Evolutionary conservation across 2,888 invertebrate species (phyloP).

Genomic region (Phanerotoma sp.): DNA sequence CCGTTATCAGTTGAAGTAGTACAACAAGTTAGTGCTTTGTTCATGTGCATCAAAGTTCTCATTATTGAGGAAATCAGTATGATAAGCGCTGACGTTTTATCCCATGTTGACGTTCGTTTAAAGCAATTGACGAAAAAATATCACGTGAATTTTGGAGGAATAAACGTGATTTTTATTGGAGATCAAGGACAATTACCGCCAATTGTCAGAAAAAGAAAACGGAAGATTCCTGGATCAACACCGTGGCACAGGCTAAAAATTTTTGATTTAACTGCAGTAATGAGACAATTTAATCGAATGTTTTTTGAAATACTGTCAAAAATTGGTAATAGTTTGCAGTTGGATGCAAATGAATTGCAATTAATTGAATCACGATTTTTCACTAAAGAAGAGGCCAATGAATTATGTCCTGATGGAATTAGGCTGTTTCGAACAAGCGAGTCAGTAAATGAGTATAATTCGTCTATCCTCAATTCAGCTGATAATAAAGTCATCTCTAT

Average conservation of each 20-base stretch:
- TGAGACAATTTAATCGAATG: too few species aligned
- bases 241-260: neutral
- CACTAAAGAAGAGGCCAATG: too few species aligned
- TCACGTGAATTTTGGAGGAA: neutral
- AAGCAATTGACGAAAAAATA: neutral
- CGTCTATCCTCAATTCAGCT: too few species aligned
- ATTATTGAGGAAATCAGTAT: neutral
- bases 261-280: neutral
- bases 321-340: too few species aligned
- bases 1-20: neutral
- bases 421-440: too few species aligned
- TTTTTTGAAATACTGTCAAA: too few species aligned
- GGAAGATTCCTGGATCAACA: neutral
- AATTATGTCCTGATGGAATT: too few species aligned
- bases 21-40: neutral
- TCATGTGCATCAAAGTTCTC: neutral
- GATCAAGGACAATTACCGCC: neutral
- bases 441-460: too few species aligned
- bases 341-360: too few species aligned
- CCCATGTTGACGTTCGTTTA: neutral
- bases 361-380: too few species aligned
- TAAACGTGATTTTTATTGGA: neutral
- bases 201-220: neutral
- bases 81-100: neutral
- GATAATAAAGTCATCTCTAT: too few species aligned